Conservation (phyloP, 2,113 vertebrate species). For the Pycnonotus jocosus region DNA sequence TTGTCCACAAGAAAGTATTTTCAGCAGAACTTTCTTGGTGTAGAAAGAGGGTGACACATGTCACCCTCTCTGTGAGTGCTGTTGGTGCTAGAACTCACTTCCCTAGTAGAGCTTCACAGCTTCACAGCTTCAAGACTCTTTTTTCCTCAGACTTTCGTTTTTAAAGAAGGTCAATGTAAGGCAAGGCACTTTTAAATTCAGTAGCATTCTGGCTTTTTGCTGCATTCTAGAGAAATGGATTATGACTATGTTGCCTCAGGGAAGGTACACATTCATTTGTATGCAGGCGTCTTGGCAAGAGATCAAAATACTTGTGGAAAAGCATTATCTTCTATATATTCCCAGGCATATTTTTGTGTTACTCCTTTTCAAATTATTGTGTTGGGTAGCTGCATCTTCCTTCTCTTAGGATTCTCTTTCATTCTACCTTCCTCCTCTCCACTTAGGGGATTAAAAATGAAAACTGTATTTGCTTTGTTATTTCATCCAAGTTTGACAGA, state of each 20-base stretch:
- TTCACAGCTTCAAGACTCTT: neutral
- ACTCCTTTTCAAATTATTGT: neutral
- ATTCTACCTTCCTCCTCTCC: neutral
- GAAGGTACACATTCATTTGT: neutral
- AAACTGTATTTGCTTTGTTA: neutral
- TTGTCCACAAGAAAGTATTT: neutral
- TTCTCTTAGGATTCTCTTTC: neutral
- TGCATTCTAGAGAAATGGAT: neutral
- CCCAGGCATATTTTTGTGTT: neutral
- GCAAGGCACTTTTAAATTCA: neutral
- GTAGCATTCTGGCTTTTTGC: neutral
- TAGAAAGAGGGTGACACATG: neutral
- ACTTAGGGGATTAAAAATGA: neutral
- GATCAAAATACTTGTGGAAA: neutral
- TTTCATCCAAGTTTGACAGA: neutral
- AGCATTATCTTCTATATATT: neutral
- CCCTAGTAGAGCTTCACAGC: neutral
- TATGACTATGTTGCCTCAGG: neutral
- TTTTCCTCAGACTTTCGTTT: neutral
- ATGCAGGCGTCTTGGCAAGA: neutral
- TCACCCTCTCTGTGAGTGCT: neutral
- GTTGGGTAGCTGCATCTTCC: neutral
- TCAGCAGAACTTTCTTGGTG: neutral
- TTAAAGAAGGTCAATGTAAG: neutral
- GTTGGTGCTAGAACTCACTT: neutral